These are phyloP conservation scores for Psittacula derbiana DNA, from an alignment of 2,797 vertebrate genomes.

Conservation along the genomic window DNA sequence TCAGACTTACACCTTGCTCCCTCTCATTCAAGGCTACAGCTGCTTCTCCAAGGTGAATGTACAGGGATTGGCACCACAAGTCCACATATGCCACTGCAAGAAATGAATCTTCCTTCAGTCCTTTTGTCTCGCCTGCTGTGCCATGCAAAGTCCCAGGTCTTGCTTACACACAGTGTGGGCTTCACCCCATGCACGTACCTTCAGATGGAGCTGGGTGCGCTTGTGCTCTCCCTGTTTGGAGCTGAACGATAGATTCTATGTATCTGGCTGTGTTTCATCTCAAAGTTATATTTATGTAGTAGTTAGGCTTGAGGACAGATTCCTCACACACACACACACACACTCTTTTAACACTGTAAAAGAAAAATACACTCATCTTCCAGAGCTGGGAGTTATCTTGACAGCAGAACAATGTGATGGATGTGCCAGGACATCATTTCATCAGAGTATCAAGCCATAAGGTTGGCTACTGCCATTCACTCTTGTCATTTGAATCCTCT, in stretches of 20 bases:
- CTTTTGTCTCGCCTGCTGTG: neutral
- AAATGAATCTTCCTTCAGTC: neutral
- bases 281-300: neutral
- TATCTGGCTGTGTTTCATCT: neutral
- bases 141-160: neutral
- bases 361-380: conserved; percentile 54
- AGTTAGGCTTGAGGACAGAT: neutral
- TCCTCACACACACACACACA: neutral
- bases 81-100: neutral
- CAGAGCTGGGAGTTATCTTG: conserved; percentile 21
- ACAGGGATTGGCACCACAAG: neutral
- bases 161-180: neutral
- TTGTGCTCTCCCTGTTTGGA: neutral
- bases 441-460: conserved; percentile 36
- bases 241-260: neutral
- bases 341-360: neutral
- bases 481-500: neutral
- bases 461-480: conserved; percentile 36
- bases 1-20: neutral
- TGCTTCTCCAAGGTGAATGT: neutral
- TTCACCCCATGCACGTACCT: neutral
- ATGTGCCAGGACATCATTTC: conserved; percentile 33
- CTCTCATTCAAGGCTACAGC: neutral
- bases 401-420: conserved; percentile 50
- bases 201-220: neutral